A percentile compares a stretch with the other conserved stretches of the same genome.
These are phyloP conservation scores for Drosophila ironensis DNA, from an alignment of 1,140 invertebrate species.

Conservation along the genomic window DNA sequence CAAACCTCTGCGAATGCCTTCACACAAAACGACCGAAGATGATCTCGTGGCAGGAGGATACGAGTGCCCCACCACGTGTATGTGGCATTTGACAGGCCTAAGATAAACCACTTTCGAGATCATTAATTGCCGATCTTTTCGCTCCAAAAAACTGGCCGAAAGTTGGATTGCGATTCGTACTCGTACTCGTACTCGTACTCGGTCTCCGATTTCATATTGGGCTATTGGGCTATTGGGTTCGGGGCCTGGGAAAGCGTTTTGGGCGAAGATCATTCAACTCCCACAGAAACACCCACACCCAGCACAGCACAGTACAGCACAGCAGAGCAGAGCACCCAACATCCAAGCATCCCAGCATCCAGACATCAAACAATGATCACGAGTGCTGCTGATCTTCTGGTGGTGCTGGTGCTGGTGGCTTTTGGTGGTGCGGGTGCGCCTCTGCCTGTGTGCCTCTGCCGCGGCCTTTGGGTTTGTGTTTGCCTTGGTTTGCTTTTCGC, in stretches of 20 bases:
- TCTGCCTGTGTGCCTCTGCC: slow-evolving; percentile 6
- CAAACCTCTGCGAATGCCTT: slow-evolving; percentile 65
- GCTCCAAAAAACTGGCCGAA: slow-evolving; percentile 47
- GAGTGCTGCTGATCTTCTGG: slow-evolving; percentile 41
- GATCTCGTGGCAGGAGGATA: slow-evolving; percentile 33
- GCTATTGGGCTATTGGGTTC: not conserved
- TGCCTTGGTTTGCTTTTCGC: slow-evolving; percentile 14
- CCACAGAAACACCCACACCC: slow-evolving; percentile 50
- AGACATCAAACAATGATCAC: slow-evolving; percentile 64
- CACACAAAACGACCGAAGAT: slow-evolving; percentile 49
- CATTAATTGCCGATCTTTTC: slow-evolving; percentile 67
- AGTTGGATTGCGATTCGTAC: slow-evolving; percentile 21
- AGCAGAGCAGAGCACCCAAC: no score
- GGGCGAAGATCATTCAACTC: slow-evolving; percentile 45
- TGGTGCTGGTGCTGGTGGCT: slow-evolving; percentile 6
- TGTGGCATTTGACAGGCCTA: slow-evolving; percentile 27
- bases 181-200: not conserved
- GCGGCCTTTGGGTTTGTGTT: slow-evolving; percentile 24
- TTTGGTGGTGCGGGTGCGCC: slow-evolving; percentile 37
- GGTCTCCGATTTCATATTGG: not conserved
- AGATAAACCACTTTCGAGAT: slow-evolving; percentile 70
- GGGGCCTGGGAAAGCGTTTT: slow-evolving; percentile 32
- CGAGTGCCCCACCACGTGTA: not conserved
- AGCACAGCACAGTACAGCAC: slow-evolving; percentile 36
- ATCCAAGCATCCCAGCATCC: no score